These are phyloP conservation scores for Miniopterus natalensis DNA, from an alignment of 2,113 vertebrate genomes.

Conservation along the genomic window DNA sequence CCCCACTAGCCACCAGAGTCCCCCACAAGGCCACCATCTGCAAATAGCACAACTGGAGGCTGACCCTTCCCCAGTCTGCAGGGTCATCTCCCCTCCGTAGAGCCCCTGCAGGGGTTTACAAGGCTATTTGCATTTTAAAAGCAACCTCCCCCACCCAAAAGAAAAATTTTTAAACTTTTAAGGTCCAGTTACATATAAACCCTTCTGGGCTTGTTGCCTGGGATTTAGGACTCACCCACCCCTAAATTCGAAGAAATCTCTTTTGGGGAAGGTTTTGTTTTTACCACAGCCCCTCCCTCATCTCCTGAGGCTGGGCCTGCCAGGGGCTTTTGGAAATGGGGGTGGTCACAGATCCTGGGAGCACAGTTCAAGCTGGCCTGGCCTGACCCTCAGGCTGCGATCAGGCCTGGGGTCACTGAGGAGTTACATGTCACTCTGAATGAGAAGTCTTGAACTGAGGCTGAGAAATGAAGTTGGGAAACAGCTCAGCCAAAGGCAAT, in stretches of 20 bases:
- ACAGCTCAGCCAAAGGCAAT: constrained; percentile 61
- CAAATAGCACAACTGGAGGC: neutral
- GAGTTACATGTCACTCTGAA: constrained; percentile 75
- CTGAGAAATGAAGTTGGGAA: constrained; percentile 76
- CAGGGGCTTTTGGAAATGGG: neutral
- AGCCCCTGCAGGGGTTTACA: neutral
- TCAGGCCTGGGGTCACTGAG: constrained; percentile 64
- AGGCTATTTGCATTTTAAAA: neutral
- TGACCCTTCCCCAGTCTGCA: neutral
- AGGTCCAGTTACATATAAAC: constrained; percentile 26
- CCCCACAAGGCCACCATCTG: neutral
- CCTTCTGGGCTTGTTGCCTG: constrained; percentile 2
- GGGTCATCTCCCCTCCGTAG: neutral
- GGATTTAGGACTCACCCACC: neutral
- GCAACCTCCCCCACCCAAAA: neutral
- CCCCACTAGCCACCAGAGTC: neutral
- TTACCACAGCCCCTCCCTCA: neutral
- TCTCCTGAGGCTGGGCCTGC: neutral
- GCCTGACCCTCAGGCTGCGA: constrained; percentile 18
- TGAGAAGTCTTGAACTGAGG: constrained; percentile 70
- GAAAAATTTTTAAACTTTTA: neutral
- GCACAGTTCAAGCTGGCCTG: constrained; percentile 27
- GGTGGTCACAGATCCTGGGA: constrained; percentile 14
- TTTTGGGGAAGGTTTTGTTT: neutral
- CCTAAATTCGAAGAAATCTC: neutral